phyloP scores from a whole-genome alignment of 1,140 invertebrate genomes.

The Camponotus pennsylvanicus region DNA sequence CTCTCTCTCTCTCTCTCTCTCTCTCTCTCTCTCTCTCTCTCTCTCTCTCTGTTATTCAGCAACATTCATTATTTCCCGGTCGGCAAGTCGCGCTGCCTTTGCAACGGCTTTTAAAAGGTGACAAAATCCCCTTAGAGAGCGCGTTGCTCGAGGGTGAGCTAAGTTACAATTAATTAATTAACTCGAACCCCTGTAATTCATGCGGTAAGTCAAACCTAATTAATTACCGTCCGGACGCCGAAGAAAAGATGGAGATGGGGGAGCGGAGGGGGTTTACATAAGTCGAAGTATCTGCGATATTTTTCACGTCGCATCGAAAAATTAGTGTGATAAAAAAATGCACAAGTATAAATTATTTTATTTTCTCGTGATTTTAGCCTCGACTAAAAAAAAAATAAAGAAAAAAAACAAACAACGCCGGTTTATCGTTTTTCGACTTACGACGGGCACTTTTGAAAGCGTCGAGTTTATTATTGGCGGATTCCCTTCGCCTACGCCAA shows the following conservation, averaged over 20 bases:
- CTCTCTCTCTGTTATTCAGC: slow-evolving; percentile 55
- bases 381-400: background rate
- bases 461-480: slow-evolving; percentile 41
- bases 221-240: slow-evolving; percentile 79
- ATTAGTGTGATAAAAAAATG: background rate
- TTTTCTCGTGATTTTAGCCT: background rate
- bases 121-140: slow-evolving; percentile 82
- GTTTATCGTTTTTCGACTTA: slow-evolving; percentile 8
- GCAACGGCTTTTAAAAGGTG: slow-evolving; percentile 82
- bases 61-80: slow-evolving; percentile 67
- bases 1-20: too few species aligned
- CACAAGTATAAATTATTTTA: slow-evolving; percentile 12
- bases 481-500: slow-evolving; percentile 15
- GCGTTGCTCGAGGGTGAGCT: slow-evolving; percentile 69
- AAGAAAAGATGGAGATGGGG: slow-evolving; percentile 58
- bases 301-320: slow-evolving; percentile 26
- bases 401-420: background rate
- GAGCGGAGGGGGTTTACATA: slow-evolving; percentile 34
- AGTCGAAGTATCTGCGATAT: slow-evolving; percentile 52
- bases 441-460: slow-evolving; percentile 35
- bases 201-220: slow-evolving; percentile 85
- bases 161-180: slow-evolving; percentile 85
- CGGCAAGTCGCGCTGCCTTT: slow-evolving; percentile 63
- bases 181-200: slow-evolving; percentile 81
- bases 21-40: too few species aligned